Evolutionary conservation across 2,888 invertebrate genomes (phyloP).

Genomic region (Eueremaeus valkanovi): DNA sequence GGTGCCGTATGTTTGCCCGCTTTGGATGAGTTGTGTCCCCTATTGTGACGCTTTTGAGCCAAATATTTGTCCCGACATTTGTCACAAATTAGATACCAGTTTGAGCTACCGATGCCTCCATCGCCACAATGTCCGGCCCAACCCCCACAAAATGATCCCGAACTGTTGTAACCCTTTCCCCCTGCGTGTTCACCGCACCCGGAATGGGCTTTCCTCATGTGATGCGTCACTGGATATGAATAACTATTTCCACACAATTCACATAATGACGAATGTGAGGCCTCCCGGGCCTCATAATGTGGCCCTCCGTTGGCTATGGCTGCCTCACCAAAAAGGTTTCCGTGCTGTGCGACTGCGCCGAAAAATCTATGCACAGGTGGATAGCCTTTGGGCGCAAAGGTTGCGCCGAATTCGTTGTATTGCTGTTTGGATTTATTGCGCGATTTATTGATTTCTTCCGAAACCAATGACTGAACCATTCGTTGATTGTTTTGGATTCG

Average conservation of each 20-base stretch:
- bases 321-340: slow-evolving; percentile 50
- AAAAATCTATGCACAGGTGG: not conserved
- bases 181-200: slow-evolving; percentile 83
- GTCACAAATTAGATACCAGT: slow-evolving; percentile 91
- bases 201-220: slow-evolving; percentile 83
- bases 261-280: slow-evolving; percentile 57
- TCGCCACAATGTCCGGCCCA: slow-evolving; percentile 87
- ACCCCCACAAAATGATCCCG: slow-evolving; percentile 78
- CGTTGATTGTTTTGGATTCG: slow-evolving; percentile 32
- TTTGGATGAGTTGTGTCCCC: slow-evolving; percentile 48
- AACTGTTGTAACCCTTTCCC: slow-evolving; percentile 86
- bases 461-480: slow-evolving; percentile 13
- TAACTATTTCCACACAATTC: slow-evolving; percentile 73
- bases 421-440: slow-evolving; percentile 18
- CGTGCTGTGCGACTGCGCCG: slow-evolving; percentile 44
- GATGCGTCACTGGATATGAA: slow-evolving; percentile 74
- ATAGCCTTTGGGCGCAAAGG: not conserved
- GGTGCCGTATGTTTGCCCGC: slow-evolving; percentile 44
- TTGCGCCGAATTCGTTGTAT: not conserved
- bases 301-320: slow-evolving; percentile 45
- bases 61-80: slow-evolving; percentile 75
- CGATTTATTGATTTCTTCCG: slow-evolving; percentile 13
- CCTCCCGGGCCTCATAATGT: slow-evolving; percentile 52
- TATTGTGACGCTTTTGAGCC: slow-evolving; percentile 50
- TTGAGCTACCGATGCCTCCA: slow-evolving; percentile 67